A percentile compares a stretch with the other conserved stretches of the same genome.
Evolutionary conservation across 2,797 vertebrate species (phyloP).

Genomic region (Characodon lateralis): DNA sequence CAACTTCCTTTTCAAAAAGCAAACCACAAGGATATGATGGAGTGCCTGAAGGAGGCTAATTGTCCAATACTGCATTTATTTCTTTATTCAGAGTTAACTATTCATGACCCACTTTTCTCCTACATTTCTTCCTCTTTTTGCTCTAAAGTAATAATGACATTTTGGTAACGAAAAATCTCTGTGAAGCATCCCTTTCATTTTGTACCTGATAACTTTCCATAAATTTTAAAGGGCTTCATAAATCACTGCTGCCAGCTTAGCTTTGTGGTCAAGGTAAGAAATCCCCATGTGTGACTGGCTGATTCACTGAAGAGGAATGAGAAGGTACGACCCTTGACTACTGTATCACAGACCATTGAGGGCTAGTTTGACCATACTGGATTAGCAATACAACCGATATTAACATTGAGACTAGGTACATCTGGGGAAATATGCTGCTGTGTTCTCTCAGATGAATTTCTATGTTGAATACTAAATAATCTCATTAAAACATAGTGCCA

Average conservation of each 20-base stretch:
- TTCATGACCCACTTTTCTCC: conserved; percentile 64
- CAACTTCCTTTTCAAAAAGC: conserved; percentile 9
- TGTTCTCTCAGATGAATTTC: conserved; percentile 15
- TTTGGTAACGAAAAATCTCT: conserved; percentile 54
- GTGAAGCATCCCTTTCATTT: conserved; percentile 77
- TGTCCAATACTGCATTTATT: conserved; percentile 62
- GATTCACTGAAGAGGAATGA: conserved; percentile 39
- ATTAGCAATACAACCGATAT: conserved; percentile 10
- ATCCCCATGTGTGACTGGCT: conserved; percentile 56
- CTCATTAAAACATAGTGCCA: conserved; percentile 29
- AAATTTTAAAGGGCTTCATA: conserved; percentile 69
- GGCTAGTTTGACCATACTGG: conserved; percentile 18
- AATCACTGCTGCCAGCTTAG: conserved; percentile 66
- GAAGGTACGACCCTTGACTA: conserved; percentile 30
- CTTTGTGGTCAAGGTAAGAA: conserved; percentile 51
- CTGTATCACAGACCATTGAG: conserved; percentile 32
- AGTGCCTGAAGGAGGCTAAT: conserved; percentile 43
- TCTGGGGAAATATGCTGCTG: conserved; percentile 17
- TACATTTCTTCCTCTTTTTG: conserved; percentile 57
- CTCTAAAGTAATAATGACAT: conserved; percentile 64
- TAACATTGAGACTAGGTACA: conserved; percentile 4
- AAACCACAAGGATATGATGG: conserved; percentile 41
- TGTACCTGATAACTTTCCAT: conserved; percentile 69
- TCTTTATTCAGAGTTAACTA: conserved; percentile 66
- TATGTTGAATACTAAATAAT: conserved; percentile 39